These are phyloP conservation scores for Gorilla gorilla DNA, from an alignment of 2,113 vertebrate species.

Conservation along the genomic window DNA sequence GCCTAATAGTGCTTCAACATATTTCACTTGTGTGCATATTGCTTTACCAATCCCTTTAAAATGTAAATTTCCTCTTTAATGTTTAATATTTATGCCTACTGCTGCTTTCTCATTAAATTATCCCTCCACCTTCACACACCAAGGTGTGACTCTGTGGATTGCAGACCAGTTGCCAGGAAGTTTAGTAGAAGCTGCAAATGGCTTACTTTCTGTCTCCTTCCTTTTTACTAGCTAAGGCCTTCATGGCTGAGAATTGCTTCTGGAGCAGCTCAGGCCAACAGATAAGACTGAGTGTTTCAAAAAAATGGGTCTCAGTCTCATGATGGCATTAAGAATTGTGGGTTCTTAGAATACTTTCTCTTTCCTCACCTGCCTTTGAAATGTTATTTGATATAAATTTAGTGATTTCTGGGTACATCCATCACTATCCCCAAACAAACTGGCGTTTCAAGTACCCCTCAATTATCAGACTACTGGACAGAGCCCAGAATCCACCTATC, in stretches of 20 bases:
- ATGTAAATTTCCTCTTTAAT: not conserved
- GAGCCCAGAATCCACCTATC: not conserved
- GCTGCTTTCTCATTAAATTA: not conserved
- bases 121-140: not conserved
- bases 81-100: not conserved
- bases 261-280: not conserved
- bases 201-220: not conserved
- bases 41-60: slow-evolving; percentile 4
- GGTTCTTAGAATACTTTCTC: not conserved
- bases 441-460: not conserved
- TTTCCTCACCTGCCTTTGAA: not conserved
- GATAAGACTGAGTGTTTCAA: not conserved
- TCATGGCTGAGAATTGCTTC: not conserved
- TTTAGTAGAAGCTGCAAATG: not conserved
- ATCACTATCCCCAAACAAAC: not conserved
- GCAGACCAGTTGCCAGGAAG: not conserved
- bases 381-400: not conserved
- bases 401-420: not conserved
- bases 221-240: not conserved
- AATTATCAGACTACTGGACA: not conserved
- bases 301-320: not conserved
- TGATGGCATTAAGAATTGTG: not conserved
- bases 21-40: not conserved
- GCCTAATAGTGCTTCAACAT: not conserved
- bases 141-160: not conserved